Conservation (phyloP, 2,888 invertebrate species). For the Belgica antarctica region DNA sequence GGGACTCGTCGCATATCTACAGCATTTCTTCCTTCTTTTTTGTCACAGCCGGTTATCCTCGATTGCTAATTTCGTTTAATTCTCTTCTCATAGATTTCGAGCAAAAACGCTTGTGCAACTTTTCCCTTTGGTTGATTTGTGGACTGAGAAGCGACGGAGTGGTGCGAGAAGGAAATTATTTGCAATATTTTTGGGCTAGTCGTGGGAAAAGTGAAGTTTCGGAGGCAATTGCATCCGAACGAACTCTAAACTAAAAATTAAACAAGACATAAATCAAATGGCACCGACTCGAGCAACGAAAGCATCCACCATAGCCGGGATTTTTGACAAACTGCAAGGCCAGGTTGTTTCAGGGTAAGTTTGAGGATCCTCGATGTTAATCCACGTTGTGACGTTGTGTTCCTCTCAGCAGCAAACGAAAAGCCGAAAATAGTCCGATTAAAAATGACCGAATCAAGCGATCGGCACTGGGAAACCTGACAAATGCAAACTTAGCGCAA, state of each 20-base stretch:
- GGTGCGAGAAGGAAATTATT: no score
- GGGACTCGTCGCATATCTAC: no score
- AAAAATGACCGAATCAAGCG: conserved; percentile 73
- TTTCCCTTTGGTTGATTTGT: background rate
- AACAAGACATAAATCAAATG: conserved; percentile 7
- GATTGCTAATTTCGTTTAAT: background rate
- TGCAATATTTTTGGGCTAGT: conserved; percentile 20
- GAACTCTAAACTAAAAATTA: no score
- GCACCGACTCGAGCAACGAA: conserved; percentile 25
- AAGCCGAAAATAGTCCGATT: conserved; percentile 75
- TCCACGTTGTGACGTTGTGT: background rate
- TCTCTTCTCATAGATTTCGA: no score
- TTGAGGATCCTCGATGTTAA: background rate
- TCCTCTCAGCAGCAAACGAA: conserved; percentile 70
- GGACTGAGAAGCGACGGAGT: no score
- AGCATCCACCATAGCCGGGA: background rate
- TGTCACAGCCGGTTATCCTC: background rate
- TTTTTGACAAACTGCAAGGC: background rate
- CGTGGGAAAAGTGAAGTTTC: background rate
- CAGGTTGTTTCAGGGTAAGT: conserved; percentile 23
- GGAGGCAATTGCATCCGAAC: no score
- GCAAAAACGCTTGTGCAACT: conserved; percentile 8
- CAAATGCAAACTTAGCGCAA: conserved; percentile 63
- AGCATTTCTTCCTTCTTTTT: background rate
- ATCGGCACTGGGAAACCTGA: conserved; percentile 82